Percentiles rank a stretch among this genome's conserved stretches.
These are phyloP conservation scores for Pomatostomus ruficeps DNA, from an alignment of 2,113 vertebrate species.

Conservation along the genomic window DNA sequence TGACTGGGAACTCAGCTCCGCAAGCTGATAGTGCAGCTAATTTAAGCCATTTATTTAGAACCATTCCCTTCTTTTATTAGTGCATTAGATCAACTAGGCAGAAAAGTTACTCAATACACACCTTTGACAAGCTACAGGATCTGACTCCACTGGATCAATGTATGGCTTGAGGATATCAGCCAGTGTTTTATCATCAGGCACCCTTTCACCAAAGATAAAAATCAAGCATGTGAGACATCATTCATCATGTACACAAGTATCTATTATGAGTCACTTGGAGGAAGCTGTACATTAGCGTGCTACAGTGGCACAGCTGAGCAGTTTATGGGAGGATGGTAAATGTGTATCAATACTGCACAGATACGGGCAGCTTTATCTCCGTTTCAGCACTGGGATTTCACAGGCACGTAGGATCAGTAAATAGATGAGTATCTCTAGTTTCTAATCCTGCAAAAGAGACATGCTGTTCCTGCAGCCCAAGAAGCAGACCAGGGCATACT, in stretches of 20 bases:
- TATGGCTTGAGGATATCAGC: slow-evolving; percentile 82
- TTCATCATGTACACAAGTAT: neutral
- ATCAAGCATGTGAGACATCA: neutral
- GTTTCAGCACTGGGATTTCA: neutral
- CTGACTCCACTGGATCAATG: slow-evolving; percentile 86
- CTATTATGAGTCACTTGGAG: neutral
- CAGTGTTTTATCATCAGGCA: slow-evolving; percentile 78
- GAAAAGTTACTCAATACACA: slow-evolving; percentile 50
- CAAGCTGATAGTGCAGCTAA: neutral
- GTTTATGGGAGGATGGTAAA: neutral
- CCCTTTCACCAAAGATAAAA: slow-evolving; percentile 72
- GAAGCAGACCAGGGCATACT: neutral
- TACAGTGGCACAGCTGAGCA: neutral
- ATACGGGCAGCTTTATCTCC: neutral
- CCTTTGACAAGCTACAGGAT: slow-evolving; percentile 88
- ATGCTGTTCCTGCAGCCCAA: neutral
- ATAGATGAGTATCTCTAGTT: neutral
- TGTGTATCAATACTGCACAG: neutral
- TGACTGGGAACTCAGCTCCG: neutral
- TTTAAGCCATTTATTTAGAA: neutral
- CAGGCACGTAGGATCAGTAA: neutral
- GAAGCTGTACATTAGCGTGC: neutral
- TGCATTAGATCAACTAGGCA: neutral
- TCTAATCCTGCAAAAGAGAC: neutral
- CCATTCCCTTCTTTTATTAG: neutral